Percentiles rank a stretch among this genome's conserved stretches.
These are phyloP conservation scores for Troides aeacus DNA, from an alignment of 2,888 invertebrate species.

Conservation along the genomic window DNA sequence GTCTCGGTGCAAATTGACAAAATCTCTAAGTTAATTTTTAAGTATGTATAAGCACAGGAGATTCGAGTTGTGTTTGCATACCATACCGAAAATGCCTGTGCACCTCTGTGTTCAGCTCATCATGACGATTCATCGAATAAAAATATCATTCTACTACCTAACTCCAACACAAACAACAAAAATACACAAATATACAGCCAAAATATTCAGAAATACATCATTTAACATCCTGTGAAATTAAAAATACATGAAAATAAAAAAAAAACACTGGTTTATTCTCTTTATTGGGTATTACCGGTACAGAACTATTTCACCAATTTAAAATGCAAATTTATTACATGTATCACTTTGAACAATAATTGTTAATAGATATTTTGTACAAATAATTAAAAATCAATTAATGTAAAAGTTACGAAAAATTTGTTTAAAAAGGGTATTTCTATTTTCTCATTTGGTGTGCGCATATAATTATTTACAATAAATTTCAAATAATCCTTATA, in stretches of 20 bases:
- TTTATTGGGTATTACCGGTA: conserved; percentile 74
- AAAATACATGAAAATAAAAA: conserved; percentile 31
- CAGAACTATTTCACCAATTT: conserved; percentile 67
- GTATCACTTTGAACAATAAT: conserved; percentile 63
- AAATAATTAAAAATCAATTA: conserved; percentile 45
- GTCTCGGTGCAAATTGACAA: no score
- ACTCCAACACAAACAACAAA: no score
- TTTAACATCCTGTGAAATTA: no score
- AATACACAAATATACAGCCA: no score
- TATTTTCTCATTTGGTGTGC: conserved; percentile 63
- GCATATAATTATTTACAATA: conserved; percentile 19
- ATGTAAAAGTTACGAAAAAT: conserved; percentile 29
- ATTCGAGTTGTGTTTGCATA: no score
- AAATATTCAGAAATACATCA: no score
- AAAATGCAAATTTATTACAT: conserved; percentile 67
- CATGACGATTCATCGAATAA: no score
- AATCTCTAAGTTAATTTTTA: no score
- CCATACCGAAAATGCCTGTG: no score
- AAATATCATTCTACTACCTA: no score
- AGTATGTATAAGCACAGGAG: no score
- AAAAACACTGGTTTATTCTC: conserved; percentile 47
- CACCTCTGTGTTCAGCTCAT: no score
- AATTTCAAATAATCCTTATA: not conserved
- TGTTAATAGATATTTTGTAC: conserved; percentile 68
- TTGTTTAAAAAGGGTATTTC: conserved; percentile 38